Conservation (phyloP, 2,113 vertebrate genomes). For the Alethe castanea region DNA sequence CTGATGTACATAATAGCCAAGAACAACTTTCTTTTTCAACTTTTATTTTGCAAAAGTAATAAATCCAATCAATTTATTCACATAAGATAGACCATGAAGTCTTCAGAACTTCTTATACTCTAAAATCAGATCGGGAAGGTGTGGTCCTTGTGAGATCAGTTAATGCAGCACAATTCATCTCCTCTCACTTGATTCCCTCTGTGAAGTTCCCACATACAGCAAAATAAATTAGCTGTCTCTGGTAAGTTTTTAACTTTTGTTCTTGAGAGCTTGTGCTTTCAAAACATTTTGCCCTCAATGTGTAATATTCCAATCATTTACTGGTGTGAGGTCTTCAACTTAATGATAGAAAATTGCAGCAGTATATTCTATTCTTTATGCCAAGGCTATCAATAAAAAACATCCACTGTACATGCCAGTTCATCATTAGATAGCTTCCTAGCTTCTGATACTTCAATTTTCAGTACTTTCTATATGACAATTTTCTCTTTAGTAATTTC, state of each 20-base stretch:
- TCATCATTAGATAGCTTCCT: neutral
- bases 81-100: neutral
- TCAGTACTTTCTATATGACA: neutral
- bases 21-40: neutral
- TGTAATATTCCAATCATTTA: neutral
- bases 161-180: neutral
- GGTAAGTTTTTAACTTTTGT: neutral
- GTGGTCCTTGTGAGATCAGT: neutral
- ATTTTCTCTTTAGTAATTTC: neutral
- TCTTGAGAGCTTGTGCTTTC: neutral
- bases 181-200: neutral
- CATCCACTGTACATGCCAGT: rapidly evolving
- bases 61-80: neutral
- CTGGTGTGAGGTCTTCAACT: neutral
- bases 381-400: neutral
- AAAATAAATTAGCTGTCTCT: neutral
- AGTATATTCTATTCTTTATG: neutral
- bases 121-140: neutral
- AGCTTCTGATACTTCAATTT: neutral
- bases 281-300: neutral
- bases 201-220: neutral
- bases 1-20: neutral
- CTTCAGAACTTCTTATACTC: neutral
- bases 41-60: neutral
- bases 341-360: neutral